These are phyloP conservation scores for Empidonax alnorum DNA, from an alignment of 2,113 vertebrate genomes.

Conservation along the genomic window DNA sequence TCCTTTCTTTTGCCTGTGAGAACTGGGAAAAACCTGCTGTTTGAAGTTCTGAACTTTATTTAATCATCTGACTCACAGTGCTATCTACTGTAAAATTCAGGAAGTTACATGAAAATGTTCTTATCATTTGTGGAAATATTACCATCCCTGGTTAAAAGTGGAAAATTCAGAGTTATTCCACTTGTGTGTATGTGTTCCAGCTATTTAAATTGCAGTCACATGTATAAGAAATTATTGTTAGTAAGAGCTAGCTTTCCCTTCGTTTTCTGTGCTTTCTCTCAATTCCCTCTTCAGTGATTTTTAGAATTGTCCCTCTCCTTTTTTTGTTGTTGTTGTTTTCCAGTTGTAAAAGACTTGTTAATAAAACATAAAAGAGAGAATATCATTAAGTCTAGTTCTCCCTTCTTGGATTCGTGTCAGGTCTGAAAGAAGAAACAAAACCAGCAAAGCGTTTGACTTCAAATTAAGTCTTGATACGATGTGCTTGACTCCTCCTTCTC, in stretches of 20 bases:
- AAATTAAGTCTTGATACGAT: slow-evolving; percentile 28
- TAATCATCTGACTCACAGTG: slow-evolving; percentile 50
- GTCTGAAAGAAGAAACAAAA: slow-evolving; percentile 22
- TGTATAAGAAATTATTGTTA: background rate
- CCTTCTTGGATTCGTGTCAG: background rate
- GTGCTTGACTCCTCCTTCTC: background rate
- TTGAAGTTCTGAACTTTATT: slow-evolving; percentile 12
- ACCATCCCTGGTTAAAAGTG: background rate
- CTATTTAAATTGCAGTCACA: background rate
- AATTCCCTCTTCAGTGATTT: background rate
- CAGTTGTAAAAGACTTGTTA: background rate
- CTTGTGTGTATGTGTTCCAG: background rate
- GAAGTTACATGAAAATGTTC: slow-evolving; percentile 7
- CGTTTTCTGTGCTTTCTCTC: background rate
- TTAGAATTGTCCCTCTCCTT: background rate
- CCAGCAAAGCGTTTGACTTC: background rate
- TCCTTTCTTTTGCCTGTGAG: background rate
- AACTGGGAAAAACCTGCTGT: background rate
- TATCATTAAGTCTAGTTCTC: background rate
- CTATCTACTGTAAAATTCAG: slow-evolving; percentile 45
- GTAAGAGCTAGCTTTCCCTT: background rate
- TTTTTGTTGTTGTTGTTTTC: background rate
- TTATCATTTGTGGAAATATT: background rate
- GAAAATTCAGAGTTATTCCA: background rate
- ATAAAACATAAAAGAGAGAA: slow-evolving; percentile 24